Conservation (phyloP, 2,113 vertebrate genomes). For the Neolamprologus kungweensis region DNA sequence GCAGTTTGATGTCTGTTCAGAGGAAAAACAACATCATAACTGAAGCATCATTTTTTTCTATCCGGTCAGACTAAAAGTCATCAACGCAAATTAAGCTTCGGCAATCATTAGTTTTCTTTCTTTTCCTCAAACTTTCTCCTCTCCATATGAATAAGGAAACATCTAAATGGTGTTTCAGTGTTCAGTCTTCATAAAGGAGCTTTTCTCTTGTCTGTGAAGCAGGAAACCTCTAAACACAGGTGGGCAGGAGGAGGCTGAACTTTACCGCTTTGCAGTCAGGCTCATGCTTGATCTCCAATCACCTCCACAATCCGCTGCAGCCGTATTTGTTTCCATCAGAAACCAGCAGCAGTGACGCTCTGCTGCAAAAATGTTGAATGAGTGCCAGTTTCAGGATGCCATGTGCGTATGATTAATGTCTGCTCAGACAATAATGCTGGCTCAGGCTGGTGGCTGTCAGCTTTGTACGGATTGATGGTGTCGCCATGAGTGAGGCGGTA, state of each 20-base stretch:
- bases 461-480: not conserved
- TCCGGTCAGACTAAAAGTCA: not conserved
- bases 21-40: not conserved
- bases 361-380: not conserved
- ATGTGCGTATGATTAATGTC: not conserved
- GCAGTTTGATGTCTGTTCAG: not conserved
- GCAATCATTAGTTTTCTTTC: not conserved
- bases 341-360: not conserved
- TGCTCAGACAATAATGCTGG: not conserved
- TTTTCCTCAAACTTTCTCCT: not conserved
- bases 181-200: not conserved
- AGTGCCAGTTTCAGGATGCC: not conserved
- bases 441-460: not conserved
- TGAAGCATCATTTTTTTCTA: not conserved
- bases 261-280: not conserved
- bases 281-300: not conserved
- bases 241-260: not conserved
- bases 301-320: not conserved
- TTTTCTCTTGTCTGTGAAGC: not conserved
- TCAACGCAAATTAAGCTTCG: rapidly evolving
- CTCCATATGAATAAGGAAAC: not conserved
- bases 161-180: not conserved
- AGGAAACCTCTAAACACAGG: not conserved
- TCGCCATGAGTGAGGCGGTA: not conserved
- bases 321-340: not conserved